Evolutionary conservation across 2,888 invertebrate genomes (phyloP).

Genomic region (Timema podura): DNA sequence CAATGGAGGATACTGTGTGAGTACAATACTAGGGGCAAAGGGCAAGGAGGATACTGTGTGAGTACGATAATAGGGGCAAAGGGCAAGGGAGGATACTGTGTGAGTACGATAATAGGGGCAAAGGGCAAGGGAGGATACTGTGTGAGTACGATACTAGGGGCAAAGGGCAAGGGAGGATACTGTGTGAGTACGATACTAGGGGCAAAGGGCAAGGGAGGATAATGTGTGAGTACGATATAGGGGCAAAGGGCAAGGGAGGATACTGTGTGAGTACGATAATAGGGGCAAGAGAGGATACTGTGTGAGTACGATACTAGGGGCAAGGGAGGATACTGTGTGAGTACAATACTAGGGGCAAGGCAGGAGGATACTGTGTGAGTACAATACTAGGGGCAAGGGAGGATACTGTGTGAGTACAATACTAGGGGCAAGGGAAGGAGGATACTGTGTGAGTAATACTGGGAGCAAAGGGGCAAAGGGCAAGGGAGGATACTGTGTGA

Average conservation of each 20-base stretch:
- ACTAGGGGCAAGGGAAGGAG: too few species aligned
- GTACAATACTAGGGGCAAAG: neutral
- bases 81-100: too few species aligned
- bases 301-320: constrained; percentile 40
- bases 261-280: too few species aligned
- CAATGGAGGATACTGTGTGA: too few species aligned
- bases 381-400: neutral
- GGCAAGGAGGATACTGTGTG: constrained; percentile 45
- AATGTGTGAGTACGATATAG: constrained; percentile 44
- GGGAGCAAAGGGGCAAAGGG: neutral
- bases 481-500: too few species aligned
- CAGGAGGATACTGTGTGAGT: constrained; percentile 50
- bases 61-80: constrained; percentile 35
- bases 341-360: too few species aligned
- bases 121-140: constrained; percentile 46
- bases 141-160: constrained; percentile 40
- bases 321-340: too few species aligned
- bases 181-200: too few species aligned
- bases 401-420: too few species aligned
- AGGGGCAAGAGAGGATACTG: constrained; percentile 46
- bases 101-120: too few species aligned
- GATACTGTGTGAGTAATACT: constrained; percentile 46
- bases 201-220: constrained; percentile 44
- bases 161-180: too few species aligned
- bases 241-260: too few species aligned